Percentiles rank a stretch among this genome's conserved stretches.
phyloP scores from a whole-genome alignment of 2,113 vertebrate genomes.

The Andinoacara biseriatus region DNA sequence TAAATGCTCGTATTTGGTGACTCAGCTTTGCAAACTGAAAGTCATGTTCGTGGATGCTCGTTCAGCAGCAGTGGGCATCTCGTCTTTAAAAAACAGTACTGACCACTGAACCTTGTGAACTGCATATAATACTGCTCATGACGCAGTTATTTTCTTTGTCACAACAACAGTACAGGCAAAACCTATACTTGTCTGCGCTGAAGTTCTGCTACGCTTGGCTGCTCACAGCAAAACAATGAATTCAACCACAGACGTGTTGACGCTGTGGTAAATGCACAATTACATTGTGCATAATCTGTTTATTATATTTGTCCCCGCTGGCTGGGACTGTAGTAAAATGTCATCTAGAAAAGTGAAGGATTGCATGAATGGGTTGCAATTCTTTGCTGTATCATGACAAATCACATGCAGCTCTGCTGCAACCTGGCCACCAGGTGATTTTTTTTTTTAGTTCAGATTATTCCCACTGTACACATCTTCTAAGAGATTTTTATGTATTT shows the following conservation, averaged over 20 bases:
- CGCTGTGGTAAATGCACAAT: conserved; percentile 20
- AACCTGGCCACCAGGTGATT: background rate
- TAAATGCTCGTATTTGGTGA: background rate
- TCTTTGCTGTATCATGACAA: background rate
- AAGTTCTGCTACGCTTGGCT: conserved; percentile 28
- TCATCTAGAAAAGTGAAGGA: conserved; percentile 23
- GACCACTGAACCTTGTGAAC: conserved; percentile 31
- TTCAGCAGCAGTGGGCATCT: conserved; percentile 42
- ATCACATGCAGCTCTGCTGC: conserved; percentile 1
- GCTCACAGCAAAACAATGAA: conserved; percentile 18
- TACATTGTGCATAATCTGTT: conserved; percentile 2
- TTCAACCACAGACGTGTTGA: conserved; percentile 5
- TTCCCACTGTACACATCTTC: background rate
- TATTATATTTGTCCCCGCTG: conserved; percentile 19
- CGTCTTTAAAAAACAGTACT: conserved; percentile 34
- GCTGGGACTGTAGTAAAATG: conserved; percentile 22
- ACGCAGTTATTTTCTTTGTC: conserved; percentile 46
- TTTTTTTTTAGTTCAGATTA: background rate
- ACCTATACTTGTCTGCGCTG: conserved; percentile 2
- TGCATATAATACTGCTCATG: conserved; percentile 33
- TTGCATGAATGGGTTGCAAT: conserved; percentile 16
- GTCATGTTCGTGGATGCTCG: conserved; percentile 19
- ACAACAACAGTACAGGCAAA: conserved; percentile 37
- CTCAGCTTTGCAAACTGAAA: background rate
- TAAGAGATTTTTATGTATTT: background rate